These are phyloP conservation scores for Pherbina coryleti DNA, from an alignment of 2,888 invertebrate genomes.

Conservation along the genomic window DNA sequence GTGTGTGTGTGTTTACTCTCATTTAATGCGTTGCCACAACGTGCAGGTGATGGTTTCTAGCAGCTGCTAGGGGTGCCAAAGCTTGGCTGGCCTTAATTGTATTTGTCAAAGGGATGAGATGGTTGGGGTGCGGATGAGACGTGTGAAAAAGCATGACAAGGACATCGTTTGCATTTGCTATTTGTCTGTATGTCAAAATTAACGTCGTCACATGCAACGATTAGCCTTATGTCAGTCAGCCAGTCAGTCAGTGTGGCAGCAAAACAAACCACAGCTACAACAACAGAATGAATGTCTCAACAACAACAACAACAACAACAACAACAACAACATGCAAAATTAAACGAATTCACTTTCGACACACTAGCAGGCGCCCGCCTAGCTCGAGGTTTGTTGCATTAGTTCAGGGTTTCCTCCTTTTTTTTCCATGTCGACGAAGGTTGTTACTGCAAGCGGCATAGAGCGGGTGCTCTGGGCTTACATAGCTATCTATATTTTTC, in stretches of 20 bases:
- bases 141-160: not conserved
- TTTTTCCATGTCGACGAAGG: not conserved
- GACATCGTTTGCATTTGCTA: not conserved
- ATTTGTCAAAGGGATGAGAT: not conserved
- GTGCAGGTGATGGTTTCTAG: not conserved
- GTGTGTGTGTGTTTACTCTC: not conserved
- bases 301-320: constrained; percentile 23
- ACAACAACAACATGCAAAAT: constrained; percentile 18
- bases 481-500: not conserved
- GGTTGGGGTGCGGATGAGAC: not conserved
- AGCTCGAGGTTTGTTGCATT: not conserved
- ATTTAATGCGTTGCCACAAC: not conserved
- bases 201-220: not conserved
- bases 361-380: not conserved
- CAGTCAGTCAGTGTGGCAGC: not conserved
- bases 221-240: not conserved
- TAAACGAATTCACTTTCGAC: constrained; percentile 13
- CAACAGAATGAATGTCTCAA: not conserved
- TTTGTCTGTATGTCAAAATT: constrained; percentile 15
- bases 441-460: not conserved
- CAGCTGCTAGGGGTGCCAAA: too few species aligned
- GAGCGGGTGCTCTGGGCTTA: not conserved
- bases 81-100: too few species aligned
- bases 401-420: not conserved
- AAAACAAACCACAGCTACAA: constrained; percentile 2